A percentile compares a stretch with the other conserved stretches of the same genome.
These are phyloP conservation scores for Telmatochromis sp. DNA, from an alignment of 2,113 vertebrate species.

Conservation along the genomic window DNA sequence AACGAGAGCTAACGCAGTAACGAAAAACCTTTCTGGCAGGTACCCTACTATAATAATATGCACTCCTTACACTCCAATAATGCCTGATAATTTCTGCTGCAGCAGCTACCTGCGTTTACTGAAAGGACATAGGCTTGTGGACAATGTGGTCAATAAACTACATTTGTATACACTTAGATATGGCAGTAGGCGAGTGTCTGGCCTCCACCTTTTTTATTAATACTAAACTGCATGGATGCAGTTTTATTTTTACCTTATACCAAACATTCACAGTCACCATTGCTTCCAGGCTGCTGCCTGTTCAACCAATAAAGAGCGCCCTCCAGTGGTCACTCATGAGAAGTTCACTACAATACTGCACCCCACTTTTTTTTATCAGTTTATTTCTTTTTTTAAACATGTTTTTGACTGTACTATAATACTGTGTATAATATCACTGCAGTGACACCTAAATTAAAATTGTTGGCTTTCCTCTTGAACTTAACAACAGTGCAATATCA, in stretches of 20 bases:
- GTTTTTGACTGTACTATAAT: neutral
- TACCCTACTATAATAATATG: neutral
- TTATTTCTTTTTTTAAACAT: fast-evolving
- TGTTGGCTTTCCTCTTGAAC: neutral
- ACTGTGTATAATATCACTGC: neutral
- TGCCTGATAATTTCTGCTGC: neutral
- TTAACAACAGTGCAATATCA: neutral
- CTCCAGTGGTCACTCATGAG: neutral
- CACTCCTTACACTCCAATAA: neutral
- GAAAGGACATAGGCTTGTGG: neutral
- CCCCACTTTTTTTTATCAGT: neutral
- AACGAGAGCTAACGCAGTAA: neutral
- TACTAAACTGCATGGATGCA: neutral
- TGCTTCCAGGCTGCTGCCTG: neutral
- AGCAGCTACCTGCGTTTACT: neutral
- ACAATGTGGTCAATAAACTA: neutral
- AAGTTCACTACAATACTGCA: neutral
- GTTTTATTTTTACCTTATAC: neutral
- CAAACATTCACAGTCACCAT: fast-evolving
- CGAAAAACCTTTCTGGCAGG: neutral
- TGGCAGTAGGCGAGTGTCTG: neutral
- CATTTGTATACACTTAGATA: neutral
- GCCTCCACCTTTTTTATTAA: neutral
- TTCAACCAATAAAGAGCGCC: neutral
- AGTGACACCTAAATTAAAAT: neutral